These are phyloP conservation scores for Oriolus oriolus DNA, from an alignment of 2,113 vertebrate genomes.

Conservation along the genomic window DNA sequence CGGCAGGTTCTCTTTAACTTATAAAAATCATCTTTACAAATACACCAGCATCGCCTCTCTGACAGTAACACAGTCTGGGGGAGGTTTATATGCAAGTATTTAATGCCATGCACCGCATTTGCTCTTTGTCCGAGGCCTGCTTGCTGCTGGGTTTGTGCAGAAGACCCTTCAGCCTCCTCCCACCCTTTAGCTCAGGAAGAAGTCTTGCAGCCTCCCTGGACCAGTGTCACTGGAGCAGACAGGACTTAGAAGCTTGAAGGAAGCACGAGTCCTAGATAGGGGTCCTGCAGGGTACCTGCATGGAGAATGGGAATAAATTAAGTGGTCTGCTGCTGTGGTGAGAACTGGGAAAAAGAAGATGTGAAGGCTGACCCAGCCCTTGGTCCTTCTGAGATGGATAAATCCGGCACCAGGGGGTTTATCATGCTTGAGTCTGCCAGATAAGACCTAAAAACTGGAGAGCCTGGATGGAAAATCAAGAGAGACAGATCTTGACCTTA, in stretches of 20 bases:
- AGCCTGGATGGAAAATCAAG: background rate
- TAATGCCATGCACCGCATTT: accelerated
- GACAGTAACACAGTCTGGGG: background rate
- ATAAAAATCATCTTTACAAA: background rate
- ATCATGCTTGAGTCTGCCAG: slow-evolving; percentile 1
- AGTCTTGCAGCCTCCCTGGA: background rate
- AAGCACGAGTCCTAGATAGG: accelerated
- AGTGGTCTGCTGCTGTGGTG: background rate
- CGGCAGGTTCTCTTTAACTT: background rate
- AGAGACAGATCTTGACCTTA: background rate
- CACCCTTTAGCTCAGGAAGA: background rate
- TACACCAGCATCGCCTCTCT: accelerated
- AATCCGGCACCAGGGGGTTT: slow-evolving; percentile 7
- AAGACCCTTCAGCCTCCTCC: background rate
- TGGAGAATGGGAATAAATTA: background rate
- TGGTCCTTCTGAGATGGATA: slow-evolving; percentile 12
- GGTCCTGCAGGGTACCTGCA: background rate
- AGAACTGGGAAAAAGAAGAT: background rate
- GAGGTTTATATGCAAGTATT: background rate
- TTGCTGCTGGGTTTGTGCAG: background rate
- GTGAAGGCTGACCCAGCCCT: background rate
- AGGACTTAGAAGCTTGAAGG: background rate
- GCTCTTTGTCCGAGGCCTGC: background rate
- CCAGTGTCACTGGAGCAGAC: background rate
- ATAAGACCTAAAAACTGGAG: slow-evolving; percentile 7